A percentile compares a stretch with the other conserved stretches of the same genome.
phyloP scores from a whole-genome alignment of 2,797 vertebrate genomes.

The Dallia pectoralis region DNA sequence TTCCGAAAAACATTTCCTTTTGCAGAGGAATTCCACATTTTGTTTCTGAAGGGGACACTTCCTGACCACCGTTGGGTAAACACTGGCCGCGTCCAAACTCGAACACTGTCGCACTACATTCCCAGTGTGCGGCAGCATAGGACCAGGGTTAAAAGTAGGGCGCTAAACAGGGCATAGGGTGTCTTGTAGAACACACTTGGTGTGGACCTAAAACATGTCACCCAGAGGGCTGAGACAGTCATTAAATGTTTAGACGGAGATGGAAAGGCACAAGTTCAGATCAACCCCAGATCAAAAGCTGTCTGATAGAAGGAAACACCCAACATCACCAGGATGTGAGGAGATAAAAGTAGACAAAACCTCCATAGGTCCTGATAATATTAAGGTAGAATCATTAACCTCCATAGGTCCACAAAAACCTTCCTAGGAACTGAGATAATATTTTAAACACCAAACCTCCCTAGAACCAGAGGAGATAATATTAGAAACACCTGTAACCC shows the following conservation, averaged over 20 bases:
- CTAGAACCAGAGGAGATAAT: too few relatives aligned
- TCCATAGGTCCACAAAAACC: too few relatives aligned
- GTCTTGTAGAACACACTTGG: not conserved
- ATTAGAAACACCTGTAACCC: too few relatives aligned
- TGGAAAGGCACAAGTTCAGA: too few relatives aligned
- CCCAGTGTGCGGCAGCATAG: not conserved
- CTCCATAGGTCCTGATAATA: too few relatives aligned
- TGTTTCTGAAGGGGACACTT: conserved; percentile 11
- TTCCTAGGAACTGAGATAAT: too few relatives aligned
- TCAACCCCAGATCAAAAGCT: not conserved
- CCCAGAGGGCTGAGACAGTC: not conserved
- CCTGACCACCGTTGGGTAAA: conserved; percentile 20
- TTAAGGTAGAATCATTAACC: too few relatives aligned
- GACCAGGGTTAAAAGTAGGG: not conserved
- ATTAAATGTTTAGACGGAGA: not conserved
- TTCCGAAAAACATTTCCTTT: conserved; percentile 33
- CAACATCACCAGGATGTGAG: not conserved
- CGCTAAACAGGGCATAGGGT: not conserved
- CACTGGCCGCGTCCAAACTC: not conserved
- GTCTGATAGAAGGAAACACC: not conserved
- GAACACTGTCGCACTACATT: not conserved
- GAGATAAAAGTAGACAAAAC: too few relatives aligned
- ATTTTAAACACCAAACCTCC: too few relatives aligned
- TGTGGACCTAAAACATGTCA: not conserved
- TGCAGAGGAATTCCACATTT: conserved; percentile 16